phyloP scores from a whole-genome alignment of 2,797 vertebrate genomes.

The Oreonectes daqikongensis region DNA sequence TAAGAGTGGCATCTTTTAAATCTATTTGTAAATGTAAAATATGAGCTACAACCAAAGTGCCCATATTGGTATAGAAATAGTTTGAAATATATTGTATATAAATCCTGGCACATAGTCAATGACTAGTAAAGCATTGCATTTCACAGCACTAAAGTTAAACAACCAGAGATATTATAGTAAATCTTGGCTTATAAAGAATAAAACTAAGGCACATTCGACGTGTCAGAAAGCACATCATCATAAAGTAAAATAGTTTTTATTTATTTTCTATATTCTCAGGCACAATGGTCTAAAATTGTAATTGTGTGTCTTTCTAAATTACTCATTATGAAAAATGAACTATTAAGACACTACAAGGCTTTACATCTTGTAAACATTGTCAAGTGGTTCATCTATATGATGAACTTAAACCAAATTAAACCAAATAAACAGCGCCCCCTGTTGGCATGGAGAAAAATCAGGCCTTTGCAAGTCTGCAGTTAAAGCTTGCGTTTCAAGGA shows the following conservation, averaged over 20 bases:
- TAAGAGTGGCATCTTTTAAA: neutral
- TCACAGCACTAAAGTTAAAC: neutral
- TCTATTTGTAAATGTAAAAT: neutral
- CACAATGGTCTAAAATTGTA: neutral
- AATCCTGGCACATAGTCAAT: neutral
- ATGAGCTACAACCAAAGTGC: neutral
- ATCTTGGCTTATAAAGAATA: neutral
- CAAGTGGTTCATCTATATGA: neutral
- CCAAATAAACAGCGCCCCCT: neutral
- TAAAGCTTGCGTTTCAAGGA: neutral
- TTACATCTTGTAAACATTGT: neutral
- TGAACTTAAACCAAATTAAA: no score
- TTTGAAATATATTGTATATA: neutral
- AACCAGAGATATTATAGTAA: neutral
- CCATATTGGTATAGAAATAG: neutral
- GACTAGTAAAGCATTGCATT: neutral
- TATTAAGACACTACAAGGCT: neutral
- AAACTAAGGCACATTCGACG: neutral
- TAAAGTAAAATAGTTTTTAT: no score
- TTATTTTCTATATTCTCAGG: no score
- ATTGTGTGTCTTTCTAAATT: neutral
- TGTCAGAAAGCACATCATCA: neutral
- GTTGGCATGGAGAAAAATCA: neutral
- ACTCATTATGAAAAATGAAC: neutral
- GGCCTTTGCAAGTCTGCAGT: neutral